These are phyloP conservation scores for Tillus elongatus DNA, from an alignment of 2,888 invertebrate genomes.

Conservation along the genomic window DNA sequence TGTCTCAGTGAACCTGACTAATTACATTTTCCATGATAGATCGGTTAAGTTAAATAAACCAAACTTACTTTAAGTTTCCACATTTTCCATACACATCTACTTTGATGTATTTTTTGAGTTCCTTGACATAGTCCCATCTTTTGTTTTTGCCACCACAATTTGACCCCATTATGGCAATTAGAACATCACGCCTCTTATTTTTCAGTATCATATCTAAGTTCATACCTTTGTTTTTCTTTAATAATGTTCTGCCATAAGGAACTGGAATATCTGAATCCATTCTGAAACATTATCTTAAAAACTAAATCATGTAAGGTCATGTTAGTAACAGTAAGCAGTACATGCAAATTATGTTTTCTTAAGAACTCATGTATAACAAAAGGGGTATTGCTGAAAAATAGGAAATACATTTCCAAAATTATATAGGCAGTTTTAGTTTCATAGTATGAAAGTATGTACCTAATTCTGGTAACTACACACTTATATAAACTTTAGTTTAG, in stretches of 20 bases:
- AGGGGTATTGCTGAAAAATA: too few species aligned
- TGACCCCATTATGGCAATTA: conserved; percentile 50
- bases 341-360: too few species aligned
- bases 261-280: conserved; percentile 56
- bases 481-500: too few species aligned
- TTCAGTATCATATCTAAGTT: conserved; percentile 14
- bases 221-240: conserved; percentile 19
- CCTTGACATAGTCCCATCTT: conserved; percentile 47
- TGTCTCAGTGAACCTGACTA: too few species aligned
- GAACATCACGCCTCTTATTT: conserved; percentile 41
- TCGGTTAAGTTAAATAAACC: too few species aligned
- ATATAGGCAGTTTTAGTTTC: too few species aligned
- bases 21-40: not conserved
- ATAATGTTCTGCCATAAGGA: conserved; percentile 53
- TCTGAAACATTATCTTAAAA: conserved; percentile 35
- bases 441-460: too few species aligned
- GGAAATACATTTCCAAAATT: too few species aligned
- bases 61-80: conserved; percentile 36
- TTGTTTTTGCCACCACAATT: conserved; percentile 47
- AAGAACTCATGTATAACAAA: too few species aligned
- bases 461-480: too few species aligned
- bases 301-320: not conserved
- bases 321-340: too few species aligned
- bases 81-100: conserved; percentile 53
- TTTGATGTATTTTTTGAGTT: conserved; percentile 50